phyloP scores from a whole-genome alignment of 2,113 vertebrate genomes.

The Grantiella picta region DNA sequence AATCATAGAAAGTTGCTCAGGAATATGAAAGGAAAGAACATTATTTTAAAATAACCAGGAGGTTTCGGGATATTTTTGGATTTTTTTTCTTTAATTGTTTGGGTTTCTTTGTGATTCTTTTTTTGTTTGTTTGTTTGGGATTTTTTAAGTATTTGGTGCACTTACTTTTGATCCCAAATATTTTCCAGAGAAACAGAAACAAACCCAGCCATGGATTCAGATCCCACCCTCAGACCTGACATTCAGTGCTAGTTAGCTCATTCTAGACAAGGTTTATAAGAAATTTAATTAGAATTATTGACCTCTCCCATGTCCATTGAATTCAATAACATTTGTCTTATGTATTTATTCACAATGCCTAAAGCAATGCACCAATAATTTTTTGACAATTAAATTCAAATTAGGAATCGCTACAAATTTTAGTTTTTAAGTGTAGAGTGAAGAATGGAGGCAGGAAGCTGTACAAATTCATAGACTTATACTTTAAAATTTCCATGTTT shows the following conservation, averaged over 20 bases:
- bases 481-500: not conserved
- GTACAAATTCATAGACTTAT: not conserved
- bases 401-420: not conserved
- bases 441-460: not conserved
- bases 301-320: not conserved
- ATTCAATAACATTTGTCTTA: not conserved
- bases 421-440: not conserved
- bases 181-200: not conserved
- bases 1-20: not conserved
- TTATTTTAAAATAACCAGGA: not conserved
- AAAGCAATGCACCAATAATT: not conserved
- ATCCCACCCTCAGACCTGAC: not conserved
- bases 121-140: not conserved
- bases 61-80: rapidly evolving
- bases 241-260: not conserved
- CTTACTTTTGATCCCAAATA: not conserved
- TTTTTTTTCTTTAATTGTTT: not conserved
- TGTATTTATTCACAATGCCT: not conserved
- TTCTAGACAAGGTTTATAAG: not conserved
- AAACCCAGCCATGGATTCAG: not conserved
- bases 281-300: constrained; percentile 25
- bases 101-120: not conserved
- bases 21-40: not conserved
- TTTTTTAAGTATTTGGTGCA: not conserved
- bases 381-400: constrained; percentile 12